A percentile compares a stretch with the other conserved stretches of the same genome.
phyloP scores from a whole-genome alignment of 1,140 invertebrate genomes.

The Camponotus floridanus region DNA sequence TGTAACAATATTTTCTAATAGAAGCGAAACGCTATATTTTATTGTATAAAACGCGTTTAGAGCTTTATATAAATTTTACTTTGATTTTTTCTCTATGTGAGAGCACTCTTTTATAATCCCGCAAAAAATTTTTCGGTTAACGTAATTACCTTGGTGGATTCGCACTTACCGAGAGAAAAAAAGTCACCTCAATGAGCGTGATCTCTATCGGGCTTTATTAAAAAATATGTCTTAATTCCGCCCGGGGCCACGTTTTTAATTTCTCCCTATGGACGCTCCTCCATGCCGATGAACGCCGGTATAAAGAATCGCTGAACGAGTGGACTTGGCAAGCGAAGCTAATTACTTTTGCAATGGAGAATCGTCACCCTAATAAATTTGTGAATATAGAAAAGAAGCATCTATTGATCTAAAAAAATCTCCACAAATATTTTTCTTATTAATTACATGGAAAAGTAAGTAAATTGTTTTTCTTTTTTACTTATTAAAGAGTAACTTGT shows the following conservation, averaged over 20 bases:
- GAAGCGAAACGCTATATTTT: not conserved
- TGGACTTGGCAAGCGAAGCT: constrained; percentile 56
- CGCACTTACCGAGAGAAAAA: constrained; percentile 27
- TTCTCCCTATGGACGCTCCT: constrained; percentile 70
- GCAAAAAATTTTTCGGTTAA: constrained; percentile 42
- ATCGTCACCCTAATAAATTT: constrained; percentile 48
- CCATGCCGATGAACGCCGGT: constrained; percentile 55
- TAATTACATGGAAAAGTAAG: not conserved
- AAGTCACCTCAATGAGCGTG: constrained; percentile 57
- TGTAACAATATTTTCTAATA: not conserved
- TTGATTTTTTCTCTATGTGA: not conserved
- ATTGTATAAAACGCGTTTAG: not conserved
- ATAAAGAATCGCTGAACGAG: constrained; percentile 64
- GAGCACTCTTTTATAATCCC: constrained; percentile 13
- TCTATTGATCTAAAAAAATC: not conserved
- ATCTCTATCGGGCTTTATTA: constrained; percentile 77
- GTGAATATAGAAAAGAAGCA: constrained; percentile 27
- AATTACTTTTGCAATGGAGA: constrained; percentile 49
- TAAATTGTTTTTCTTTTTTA: not conserved
- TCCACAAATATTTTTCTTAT: not conserved
- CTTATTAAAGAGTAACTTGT: not conserved
- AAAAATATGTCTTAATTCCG: constrained; percentile 82
- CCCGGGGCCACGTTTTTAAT: constrained; percentile 70
- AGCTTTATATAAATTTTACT: constrained; percentile 16
- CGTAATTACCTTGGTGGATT: constrained; percentile 45